Conservation (phyloP, 1,140 invertebrate species). For the Brachionus asplanchnoidis region DNA sequence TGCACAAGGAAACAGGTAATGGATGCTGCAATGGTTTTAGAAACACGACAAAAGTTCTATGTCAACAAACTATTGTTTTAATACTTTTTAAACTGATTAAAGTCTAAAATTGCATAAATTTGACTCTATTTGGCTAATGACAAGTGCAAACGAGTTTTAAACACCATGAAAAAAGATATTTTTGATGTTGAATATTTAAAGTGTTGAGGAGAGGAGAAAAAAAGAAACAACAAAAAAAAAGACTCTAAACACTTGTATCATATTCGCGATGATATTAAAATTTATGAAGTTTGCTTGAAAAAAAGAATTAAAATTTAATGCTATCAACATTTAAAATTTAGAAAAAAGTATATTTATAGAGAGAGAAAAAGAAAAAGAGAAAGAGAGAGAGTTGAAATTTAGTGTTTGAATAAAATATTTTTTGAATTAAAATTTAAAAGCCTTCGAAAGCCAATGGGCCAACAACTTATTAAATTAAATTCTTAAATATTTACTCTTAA, state of each 20-base stretch:
- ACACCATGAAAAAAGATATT: not conserved
- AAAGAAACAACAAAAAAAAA: not conserved
- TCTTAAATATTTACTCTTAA: constrained; percentile 32
- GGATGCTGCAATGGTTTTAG: not conserved
- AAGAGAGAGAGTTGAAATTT: not conserved
- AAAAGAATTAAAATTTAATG: not conserved
- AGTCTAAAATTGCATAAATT: constrained; percentile 32
- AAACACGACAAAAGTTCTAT: not conserved
- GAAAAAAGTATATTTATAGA: not conserved
- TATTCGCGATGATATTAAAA: constrained; percentile 28
- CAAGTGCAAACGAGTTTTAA: constrained; percentile 1
- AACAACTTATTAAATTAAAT: constrained; percentile 8
- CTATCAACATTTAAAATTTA: constrained; percentile 18
- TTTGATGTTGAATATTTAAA: not conserved
- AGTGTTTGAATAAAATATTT: constrained; percentile 38
- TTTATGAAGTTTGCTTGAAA: not conserved
- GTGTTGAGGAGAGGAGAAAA: not conserved
- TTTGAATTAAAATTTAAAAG: constrained; percentile 17
- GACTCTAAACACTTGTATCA: constrained; percentile 36
- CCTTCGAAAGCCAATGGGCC: not conserved
- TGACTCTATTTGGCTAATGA: constrained; percentile 5
- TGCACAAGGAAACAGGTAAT: not conserved
- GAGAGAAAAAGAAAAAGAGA: not conserved
- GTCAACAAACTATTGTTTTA: not conserved
- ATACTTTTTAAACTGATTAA: constrained; percentile 5